These are phyloP conservation scores for Fukomys damarensis DNA, from an alignment of 2,113 vertebrate species.

Conservation along the genomic window DNA sequence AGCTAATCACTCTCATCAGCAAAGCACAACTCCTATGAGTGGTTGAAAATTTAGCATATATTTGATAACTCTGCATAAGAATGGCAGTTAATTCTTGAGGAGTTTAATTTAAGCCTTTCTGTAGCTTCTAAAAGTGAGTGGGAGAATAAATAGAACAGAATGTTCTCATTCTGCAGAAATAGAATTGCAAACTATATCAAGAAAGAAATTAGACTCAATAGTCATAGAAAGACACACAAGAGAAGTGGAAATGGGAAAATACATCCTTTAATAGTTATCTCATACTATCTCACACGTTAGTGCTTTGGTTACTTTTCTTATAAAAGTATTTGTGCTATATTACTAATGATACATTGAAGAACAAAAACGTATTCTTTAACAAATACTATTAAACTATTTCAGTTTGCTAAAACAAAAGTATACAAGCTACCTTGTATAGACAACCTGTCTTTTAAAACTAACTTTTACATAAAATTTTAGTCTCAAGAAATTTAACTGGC, in stretches of 20 bases:
- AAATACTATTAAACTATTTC: not conserved
- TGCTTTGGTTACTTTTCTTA: slow-evolving; percentile 59
- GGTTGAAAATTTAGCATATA: slow-evolving; percentile 17
- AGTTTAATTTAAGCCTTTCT: slow-evolving; percentile 75
- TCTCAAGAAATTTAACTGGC: not conserved
- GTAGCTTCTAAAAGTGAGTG: slow-evolving; percentile 68
- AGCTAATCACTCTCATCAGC: slow-evolving; percentile 27
- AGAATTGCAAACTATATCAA: slow-evolving; percentile 74
- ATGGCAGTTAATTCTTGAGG: slow-evolving; percentile 69
- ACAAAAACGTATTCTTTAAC: not conserved
- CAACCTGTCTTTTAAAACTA: not conserved
- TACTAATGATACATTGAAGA: slow-evolving; percentile 37
- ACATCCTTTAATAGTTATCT: slow-evolving; percentile 44
- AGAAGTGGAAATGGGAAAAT: slow-evolving; percentile 57
- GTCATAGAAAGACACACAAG: slow-evolving; percentile 67
- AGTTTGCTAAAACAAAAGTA: slow-evolving; percentile 18
- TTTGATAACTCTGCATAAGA: slow-evolving; percentile 68
- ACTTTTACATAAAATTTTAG: not conserved
- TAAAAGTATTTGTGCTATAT: slow-evolving; percentile 49
- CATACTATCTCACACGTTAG: slow-evolving; percentile 55
- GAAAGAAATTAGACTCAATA: slow-evolving; percentile 67
- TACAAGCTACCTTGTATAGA: not conserved
- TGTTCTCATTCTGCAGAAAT: slow-evolving; percentile 77
- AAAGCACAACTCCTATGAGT: slow-evolving; percentile 34
- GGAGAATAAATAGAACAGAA: slow-evolving; percentile 62